Evolutionary conservation across 2,797 vertebrate species (phyloP).

Genomic region (Muscicapa striata): DNA sequence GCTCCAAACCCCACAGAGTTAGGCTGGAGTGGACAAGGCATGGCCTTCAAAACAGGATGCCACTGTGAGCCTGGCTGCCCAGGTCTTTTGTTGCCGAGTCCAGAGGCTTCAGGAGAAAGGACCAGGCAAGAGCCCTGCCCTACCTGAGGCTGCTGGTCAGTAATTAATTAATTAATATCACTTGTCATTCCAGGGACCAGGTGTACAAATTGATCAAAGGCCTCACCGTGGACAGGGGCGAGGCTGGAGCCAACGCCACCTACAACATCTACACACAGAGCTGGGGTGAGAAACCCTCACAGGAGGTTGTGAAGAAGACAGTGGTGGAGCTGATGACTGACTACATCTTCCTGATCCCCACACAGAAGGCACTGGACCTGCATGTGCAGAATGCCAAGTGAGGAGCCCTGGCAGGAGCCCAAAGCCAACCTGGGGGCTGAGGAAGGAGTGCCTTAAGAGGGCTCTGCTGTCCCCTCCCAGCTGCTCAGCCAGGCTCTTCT

Average conservation of each 20-base stretch:
- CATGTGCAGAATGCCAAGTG: slow-evolving; percentile 83
- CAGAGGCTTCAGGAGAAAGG: background rate
- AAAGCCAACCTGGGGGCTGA: no score
- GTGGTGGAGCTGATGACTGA: slow-evolving; percentile 85
- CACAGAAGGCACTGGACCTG: slow-evolving; percentile 81
- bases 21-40: background rate
- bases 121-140: background rate
- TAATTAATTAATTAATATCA: no score
- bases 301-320: slow-evolving; percentile 84
- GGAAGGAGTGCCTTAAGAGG: no score
- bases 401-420: slow-evolving; percentile 32
- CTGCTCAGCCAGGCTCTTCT: background rate
- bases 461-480: no score
- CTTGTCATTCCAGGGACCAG: no score
- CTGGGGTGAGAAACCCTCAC: slow-evolving; percentile 77
- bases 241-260: slow-evolving; percentile 59
- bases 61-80: background rate
- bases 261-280: slow-evolving; percentile 77
- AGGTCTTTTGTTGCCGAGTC: background rate
- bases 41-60: background rate
- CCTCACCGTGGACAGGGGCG: slow-evolving; percentile 64
- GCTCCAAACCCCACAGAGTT: background rate
- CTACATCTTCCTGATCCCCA: slow-evolving; percentile 88
- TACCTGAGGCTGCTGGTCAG: background rate
- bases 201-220: no score